Evolutionary conservation across 2,113 vertebrate species (phyloP).

Genomic region (Tricholaema leucomelas): DNA sequence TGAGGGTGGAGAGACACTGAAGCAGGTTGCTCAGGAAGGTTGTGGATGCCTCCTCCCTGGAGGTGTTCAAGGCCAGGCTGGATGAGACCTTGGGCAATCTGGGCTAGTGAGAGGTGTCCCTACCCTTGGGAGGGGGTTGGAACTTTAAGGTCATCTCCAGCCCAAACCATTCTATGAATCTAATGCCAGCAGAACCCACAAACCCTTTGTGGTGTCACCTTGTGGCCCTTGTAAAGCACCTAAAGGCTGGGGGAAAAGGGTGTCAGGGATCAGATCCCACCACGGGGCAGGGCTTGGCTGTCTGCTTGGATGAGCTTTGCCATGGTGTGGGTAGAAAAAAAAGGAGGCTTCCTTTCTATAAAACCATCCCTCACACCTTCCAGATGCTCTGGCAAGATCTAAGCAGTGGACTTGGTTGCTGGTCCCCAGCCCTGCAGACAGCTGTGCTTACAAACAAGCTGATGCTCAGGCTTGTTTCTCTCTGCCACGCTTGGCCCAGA

Average conservation of each 20-base stretch:
- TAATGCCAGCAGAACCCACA: not conserved
- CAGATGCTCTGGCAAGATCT: not conserved
- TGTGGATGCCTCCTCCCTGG: too few species aligned
- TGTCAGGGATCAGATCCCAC: not conserved
- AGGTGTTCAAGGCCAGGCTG: too few species aligned
- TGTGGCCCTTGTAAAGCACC: not conserved
- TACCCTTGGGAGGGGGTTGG: too few species aligned
- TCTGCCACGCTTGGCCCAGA: not conserved
- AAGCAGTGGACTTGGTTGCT: not conserved
- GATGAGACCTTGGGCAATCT: too few species aligned
- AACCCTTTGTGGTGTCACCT: not conserved
- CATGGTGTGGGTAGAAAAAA: not conserved
- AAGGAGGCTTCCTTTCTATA: not conserved
- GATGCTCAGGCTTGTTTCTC: not conserved
- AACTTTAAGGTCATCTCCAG: too few species aligned
- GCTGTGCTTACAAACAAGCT: not conserved
- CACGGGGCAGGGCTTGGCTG: not conserved
- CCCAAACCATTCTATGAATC: too few species aligned
- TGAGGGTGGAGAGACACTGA: too few species aligned
- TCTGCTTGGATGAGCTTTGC: not conserved
- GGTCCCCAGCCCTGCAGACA: not conserved
- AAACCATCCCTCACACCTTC: not conserved
- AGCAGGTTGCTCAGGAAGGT: too few species aligned
- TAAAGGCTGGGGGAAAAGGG: not conserved
- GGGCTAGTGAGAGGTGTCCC: too few species aligned